Evolutionary conservation across 2,888 invertebrate species (phyloP), one percentile per base, ranked within the genome.

Genomic region (Meiosimyza decipiens): DNA sequence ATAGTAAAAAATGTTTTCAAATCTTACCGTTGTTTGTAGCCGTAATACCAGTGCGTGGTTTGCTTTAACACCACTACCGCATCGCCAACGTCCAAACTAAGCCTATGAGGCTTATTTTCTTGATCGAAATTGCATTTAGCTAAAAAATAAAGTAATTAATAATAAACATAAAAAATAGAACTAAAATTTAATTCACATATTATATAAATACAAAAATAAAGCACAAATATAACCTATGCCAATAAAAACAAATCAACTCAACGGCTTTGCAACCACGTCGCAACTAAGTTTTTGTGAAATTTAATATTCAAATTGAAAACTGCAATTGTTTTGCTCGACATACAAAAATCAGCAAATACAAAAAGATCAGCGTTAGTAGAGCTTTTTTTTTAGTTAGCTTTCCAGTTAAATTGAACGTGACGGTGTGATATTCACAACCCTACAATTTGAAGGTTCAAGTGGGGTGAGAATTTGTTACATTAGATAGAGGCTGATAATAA

Each of bases 101-200:
- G 76, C 65, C 87, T 84, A 81, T 87, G 86, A 50, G 86, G 84
- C 79, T 87, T 87, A 70, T 82, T 80, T 69, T 86, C 85, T 80
- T 86, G 84, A 71, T 82, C 82, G 78, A 87, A 87, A 79, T 87
- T 87, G 81, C 86, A 86, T 79, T 86, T 87, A 67, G 86, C 87
- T 87, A 81, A 82, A 66, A 16, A 60, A 22, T 2, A 22, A 74
- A 73, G 64, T 9, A 54, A 47, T 54, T 55, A 40, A 40, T 15
- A 13, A n/a, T 60, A 18, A 18, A 12, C 5, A 55, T 16, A 67
- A 54, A 16, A 54, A 15, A 66, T 52, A 66, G 22, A 0, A 50
- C 28, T 13, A 12, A 52, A 22, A 13, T 4, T 64, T 6, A 18
- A 50, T 28, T 7, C 9, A 71, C 33, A n/a, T 13, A 16, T 16